Evolutionary conservation across 2,888 invertebrate species (phyloP), one percentile per base, ranked within the genome.

Genomic region (Hyalella azteca): DNA sequence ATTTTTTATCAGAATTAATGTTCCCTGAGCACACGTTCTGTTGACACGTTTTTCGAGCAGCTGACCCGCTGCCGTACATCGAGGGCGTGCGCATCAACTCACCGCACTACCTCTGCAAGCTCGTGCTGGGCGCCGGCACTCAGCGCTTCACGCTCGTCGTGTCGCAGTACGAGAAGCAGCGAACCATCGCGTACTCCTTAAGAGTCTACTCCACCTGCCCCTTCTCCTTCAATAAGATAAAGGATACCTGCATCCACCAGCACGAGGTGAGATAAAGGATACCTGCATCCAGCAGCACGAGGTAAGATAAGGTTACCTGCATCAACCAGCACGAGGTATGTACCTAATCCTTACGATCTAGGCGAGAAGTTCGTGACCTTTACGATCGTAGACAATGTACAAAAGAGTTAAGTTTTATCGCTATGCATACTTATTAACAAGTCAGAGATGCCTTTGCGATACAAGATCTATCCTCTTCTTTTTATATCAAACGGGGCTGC

Each of bases 61-160:
- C 93, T 88, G 96, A 97, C 87, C 97, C 97, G 0, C 92, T 94
- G 0, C 97, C 97, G 0, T 93, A 92, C 86, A 95, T 95, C 85
- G 96, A 97, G 88, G 97, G 97, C 1, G 91, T 95, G n/a, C 91
- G 96, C 84, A 97, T 97, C 87, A 98, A 98, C 90, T 96, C 95
- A 87, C 97, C 97, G 0, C 97, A 97, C 89, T 97, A 97, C 88
- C 89, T 98, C 29, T 95, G 95, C 87, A 97, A 97, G 89, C 91
- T 97, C 81, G 90, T 91, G 78, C 90, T 95, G n/a, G 90, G 91
- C 36, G 88, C 89, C 40, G 89, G 90, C 85, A 85, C 85, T 13
- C 86, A 87, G 82, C 89, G 90, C 0, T 97, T 93, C 88, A 97
- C 96, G 0, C 90, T 97, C 4, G 95, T 97, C 0, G 91, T 96